Conservation (phyloP, 2,113 vertebrate genomes). For the Paraplagusia blochii region DNA sequence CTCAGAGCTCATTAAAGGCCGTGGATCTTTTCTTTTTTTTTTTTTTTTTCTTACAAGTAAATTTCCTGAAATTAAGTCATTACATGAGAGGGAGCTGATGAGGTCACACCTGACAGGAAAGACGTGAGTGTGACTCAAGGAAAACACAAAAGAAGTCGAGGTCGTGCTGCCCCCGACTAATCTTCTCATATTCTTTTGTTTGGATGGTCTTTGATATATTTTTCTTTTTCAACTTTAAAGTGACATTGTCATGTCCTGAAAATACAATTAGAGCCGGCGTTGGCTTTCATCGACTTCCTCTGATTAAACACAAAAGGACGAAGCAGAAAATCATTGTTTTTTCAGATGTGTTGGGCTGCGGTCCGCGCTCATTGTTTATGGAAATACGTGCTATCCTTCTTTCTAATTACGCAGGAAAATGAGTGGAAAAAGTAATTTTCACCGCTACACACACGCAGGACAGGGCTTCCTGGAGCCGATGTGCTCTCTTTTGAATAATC, state of each 20-base stretch:
- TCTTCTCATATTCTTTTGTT: background rate
- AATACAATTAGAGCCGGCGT: constrained; percentile 4
- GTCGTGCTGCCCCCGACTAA: background rate
- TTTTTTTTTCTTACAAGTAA: constrained; percentile 23
- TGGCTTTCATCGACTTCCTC: constrained; percentile 26
- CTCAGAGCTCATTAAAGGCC: constrained; percentile 2
- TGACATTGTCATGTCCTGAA: constrained; percentile 17
- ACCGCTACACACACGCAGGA: background rate
- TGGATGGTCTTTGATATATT: background rate
- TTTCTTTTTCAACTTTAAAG: constrained; percentile 31
- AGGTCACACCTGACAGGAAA: constrained; percentile 64
- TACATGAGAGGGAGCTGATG: constrained; percentile 45
- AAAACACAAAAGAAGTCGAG: constrained; percentile 27
- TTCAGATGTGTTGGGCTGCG: constrained; percentile 26
- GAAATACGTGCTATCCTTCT: constrained; percentile 5
- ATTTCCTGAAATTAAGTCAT: constrained; percentile 66
- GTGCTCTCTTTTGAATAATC: constrained; percentile 26
- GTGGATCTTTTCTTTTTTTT: too few relatives aligned
- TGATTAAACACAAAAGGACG: constrained; percentile 40
- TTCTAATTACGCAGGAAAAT: constrained; percentile 15
- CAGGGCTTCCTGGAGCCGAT: constrained; percentile 36
- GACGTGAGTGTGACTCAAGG: constrained; percentile 36
- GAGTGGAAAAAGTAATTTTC: constrained; percentile 10
- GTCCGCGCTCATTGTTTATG: constrained; percentile 29
- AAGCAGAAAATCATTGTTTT: constrained; percentile 40